A percentile compares a stretch with the other conserved stretches of the same genome.
phyloP scores from a whole-genome alignment of 2,888 invertebrate genomes.

The Cylloceria caligata region DNA sequence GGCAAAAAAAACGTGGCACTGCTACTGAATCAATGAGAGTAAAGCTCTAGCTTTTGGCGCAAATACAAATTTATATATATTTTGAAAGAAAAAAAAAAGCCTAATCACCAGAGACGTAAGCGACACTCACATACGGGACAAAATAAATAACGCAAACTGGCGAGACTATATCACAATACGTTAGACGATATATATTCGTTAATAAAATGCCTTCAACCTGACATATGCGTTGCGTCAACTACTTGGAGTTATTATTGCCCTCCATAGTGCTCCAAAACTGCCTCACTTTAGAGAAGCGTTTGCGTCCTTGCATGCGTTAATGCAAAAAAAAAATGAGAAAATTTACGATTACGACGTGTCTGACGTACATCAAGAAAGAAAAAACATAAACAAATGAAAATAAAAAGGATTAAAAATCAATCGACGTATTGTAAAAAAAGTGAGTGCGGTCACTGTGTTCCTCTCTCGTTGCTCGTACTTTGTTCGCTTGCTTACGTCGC shows the following conservation, averaged over 20 bases:
- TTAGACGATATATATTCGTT: neutral
- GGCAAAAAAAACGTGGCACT: constrained; percentile 2
- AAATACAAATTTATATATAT: constrained; percentile 4
- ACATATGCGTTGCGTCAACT: constrained; percentile 56
- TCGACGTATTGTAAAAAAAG: constrained; percentile 36
- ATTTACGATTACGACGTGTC: constrained; percentile 52
- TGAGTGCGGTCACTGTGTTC: constrained; percentile 59
- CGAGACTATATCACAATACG: neutral
- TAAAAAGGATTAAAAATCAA: constrained; percentile 45
- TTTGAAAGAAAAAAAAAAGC: neutral
- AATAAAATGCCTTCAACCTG: constrained; percentile 55
- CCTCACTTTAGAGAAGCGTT: constrained; percentile 83
- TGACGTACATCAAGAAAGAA: constrained; percentile 45
- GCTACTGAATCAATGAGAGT: constrained; percentile 39
- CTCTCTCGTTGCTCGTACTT: constrained; percentile 57
- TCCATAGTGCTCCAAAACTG: constrained; percentile 84
- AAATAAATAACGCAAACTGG: constrained; percentile 9
- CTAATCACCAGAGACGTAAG: constrained; percentile 8
- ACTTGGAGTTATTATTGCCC: constrained; percentile 78
- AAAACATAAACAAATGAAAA: constrained; percentile 63
- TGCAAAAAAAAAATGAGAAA: constrained; percentile 66
- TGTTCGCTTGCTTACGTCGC: constrained; percentile 54
- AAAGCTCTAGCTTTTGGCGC: constrained; percentile 32
- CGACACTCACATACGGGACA: neutral
- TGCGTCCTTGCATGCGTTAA: constrained; percentile 83